Evolutionary conservation across 2,888 invertebrate species (phyloP), one percentile per base, ranked within the genome.

Genomic region (Lasiommata megera): DNA sequence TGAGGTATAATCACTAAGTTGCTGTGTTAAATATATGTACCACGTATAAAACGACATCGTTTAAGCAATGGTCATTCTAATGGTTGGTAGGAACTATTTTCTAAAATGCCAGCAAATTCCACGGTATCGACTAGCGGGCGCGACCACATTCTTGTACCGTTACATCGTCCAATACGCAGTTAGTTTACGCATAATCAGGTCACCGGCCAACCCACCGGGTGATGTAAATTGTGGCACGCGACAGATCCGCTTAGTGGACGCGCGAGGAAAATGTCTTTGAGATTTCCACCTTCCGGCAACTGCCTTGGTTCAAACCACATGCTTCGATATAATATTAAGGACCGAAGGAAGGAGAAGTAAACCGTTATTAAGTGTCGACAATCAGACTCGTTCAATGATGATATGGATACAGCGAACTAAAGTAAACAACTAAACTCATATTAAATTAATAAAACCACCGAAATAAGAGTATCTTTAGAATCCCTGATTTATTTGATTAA

Each of bases 131-230:
- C 53, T 65, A 67, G 63, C 62, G 63, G 58, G 65, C 59, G 61
- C 60, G 56, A 62, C 68, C 62, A 68, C 80, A 80, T 82, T 81
- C 79, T 78, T 72, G 70, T 65, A 80, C 83, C 84, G 86, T 85
- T 84, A 85, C 72, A 58, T 66, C 66, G 68, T 79, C 80, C 82
- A 82, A 78, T 75, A 74, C 81, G 80, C 82, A 79, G 84, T 83
- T 82, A 81, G 67, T 71, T 75, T 56, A 65, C 66, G 64, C 63
- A 70, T 72, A 80, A 81, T 77, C 74, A 75, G 79, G 80, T 74
- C 77, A 75, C 58, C 47, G 41, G 62, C 67, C 55, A 67, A 67
- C 67, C 54, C 65, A 68, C 62, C 69, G 67, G 59, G 63, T 74
- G 70, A 79, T 82, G 84, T 73, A 73, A 77, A 73, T 69, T 60